Percentiles rank a stretch among this genome's conserved stretches.
Conservation (phyloP, 2,797 vertebrate genomes). For the Vireo griseus region DNA sequence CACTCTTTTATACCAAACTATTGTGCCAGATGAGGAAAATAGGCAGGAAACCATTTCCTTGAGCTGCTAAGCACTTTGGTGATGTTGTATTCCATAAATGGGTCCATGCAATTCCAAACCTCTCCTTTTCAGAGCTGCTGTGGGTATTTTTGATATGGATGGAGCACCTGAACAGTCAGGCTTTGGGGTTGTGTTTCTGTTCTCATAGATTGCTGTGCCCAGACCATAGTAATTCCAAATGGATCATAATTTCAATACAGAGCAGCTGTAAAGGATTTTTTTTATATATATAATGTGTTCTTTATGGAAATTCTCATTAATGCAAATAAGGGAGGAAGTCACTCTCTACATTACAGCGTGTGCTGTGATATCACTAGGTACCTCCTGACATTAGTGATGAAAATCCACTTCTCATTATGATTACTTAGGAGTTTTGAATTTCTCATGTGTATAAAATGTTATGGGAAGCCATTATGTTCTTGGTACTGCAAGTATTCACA, state of each 20-base stretch:
- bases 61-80: neutral
- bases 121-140: neutral
- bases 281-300: conserved; percentile 31
- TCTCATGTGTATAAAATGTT: conserved; percentile 53
- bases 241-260: conserved; percentile 19
- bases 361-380: conserved; percentile 19
- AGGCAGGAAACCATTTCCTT: neutral
- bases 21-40: neutral
- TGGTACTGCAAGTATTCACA: conserved; percentile 41
- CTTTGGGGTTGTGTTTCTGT: neutral
- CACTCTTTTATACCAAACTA: neutral
- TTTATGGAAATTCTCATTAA: conserved; percentile 63
- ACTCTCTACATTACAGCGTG: neutral
- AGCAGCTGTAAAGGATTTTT: conserved; percentile 45
- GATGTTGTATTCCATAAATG: neutral
- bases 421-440: conserved; percentile 57
- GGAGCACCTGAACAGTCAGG: neutral
- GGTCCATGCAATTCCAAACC: neutral
- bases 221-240: neutral
- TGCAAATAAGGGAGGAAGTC: conserved; percentile 49
- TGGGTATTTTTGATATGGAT: neutral
- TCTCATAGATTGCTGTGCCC: neutral
- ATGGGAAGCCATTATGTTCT: conserved; percentile 56
- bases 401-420: conserved; percentile 55
- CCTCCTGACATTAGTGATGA: conserved; percentile 43